A percentile compares a stretch with the other conserved stretches of the same genome.
These are phyloP conservation scores for Sylvietta virens DNA, from an alignment of 2,113 vertebrate genomes.

Conservation along the genomic window DNA sequence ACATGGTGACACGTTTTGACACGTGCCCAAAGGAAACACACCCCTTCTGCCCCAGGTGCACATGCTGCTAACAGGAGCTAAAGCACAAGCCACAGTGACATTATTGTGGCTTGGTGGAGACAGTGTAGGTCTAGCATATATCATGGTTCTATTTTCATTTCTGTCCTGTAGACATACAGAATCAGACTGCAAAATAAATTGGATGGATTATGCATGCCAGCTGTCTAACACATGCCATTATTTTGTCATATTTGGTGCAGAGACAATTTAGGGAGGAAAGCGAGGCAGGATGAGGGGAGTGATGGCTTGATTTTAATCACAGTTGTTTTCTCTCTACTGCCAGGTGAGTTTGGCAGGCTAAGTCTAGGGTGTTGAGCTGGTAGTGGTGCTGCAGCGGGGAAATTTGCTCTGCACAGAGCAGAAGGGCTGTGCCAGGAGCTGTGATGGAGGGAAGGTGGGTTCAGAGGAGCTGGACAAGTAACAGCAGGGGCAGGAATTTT, in stretches of 20 bases:
- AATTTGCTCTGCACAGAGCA: not conserved
- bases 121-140: not conserved
- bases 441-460: not conserved
- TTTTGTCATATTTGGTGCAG: not conserved
- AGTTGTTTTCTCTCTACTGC: not conserved
- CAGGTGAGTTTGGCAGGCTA: not conserved
- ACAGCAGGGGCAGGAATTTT: not conserved
- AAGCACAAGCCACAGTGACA: not conserved
- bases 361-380: not conserved
- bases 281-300: not conserved
- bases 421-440: not conserved
- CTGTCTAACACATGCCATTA: not conserved
- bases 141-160: not conserved
- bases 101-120: not conserved
- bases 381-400: not conserved
- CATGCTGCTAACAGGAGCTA: not conserved
- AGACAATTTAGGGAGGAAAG: not conserved
- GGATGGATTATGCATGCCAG: not conserved
- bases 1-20: accelerated
- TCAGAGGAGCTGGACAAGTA: not conserved
- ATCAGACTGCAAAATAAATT: not conserved
- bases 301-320: not conserved
- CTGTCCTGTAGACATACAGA: accelerated
- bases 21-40: not conserved
- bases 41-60: not conserved